These are phyloP conservation scores for Lepidurus packardi DNA, from an alignment of 1,140 invertebrate species.

Conservation along the genomic window DNA sequence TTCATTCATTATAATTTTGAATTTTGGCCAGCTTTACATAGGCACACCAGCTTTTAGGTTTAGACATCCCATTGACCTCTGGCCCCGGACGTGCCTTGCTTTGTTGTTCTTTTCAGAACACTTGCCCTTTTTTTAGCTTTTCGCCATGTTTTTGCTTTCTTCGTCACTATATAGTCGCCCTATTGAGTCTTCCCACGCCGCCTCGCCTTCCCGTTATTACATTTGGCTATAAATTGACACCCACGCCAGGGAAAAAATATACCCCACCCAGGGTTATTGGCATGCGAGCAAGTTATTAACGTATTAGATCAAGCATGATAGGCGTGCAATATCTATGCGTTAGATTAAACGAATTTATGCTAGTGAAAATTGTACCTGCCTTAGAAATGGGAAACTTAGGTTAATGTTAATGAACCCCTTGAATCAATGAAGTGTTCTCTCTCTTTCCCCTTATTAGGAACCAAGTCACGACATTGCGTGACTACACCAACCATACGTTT, in stretches of 20 bases:
- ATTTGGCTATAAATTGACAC: background rate
- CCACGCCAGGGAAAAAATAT: background rate
- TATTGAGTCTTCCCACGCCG: background rate
- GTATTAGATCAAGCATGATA: background rate
- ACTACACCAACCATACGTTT: background rate
- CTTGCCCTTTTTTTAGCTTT: background rate
- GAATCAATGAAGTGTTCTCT: background rate
- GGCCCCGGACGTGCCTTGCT: background rate
- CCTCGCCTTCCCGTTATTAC: background rate
- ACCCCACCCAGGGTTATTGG: background rate
- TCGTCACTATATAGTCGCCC: background rate
- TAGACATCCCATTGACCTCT: background rate
- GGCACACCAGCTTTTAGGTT: background rate
- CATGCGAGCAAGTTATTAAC: background rate
- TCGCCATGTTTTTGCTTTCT: background rate
- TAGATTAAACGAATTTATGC: background rate
- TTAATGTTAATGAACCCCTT: slow-evolving; percentile 18
- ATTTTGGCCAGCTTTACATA: background rate
- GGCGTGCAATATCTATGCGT: background rate
- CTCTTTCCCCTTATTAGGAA: slow-evolving; percentile 1
- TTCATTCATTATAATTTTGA: background rate
- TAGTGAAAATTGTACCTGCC: background rate
- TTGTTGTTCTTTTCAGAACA: slow-evolving; percentile 1
- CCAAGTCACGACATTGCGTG: slow-evolving; percentile 4
- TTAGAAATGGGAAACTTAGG: background rate